A percentile compares a stretch with the other conserved stretches of the same genome.
phyloP scores from a whole-genome alignment of 2,797 vertebrate species.

The Falco rusticolus region DNA sequence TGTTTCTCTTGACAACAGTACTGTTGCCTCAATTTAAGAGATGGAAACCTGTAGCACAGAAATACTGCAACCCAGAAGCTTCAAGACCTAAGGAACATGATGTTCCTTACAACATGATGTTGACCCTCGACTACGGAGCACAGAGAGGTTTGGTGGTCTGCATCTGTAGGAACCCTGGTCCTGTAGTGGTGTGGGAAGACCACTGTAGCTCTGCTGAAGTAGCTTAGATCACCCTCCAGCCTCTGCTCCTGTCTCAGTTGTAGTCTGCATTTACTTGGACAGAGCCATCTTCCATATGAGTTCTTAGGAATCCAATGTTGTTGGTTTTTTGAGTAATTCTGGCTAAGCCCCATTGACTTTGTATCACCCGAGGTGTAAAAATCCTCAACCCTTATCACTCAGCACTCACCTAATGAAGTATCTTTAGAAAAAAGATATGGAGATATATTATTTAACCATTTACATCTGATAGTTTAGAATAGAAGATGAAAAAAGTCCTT shows the following conservation, averaged over 20 bases:
- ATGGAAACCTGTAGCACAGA: neutral
- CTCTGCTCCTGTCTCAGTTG: neutral
- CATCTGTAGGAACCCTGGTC: neutral
- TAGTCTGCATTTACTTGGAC: neutral
- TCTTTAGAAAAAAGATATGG: neutral
- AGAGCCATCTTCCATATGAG: neutral
- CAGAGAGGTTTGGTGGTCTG: neutral
- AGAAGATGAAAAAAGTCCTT: neutral
- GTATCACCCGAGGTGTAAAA: neutral
- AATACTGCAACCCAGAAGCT: neutral
- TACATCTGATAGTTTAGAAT: neutral
- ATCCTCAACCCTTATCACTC: neutral
- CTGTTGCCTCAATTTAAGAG: neutral
- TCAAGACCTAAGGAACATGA: neutral
- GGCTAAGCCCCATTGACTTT: neutral
- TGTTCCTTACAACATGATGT: neutral
- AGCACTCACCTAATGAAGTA: neutral
- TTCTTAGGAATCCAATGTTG: neutral
- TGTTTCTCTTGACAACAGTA: neutral
- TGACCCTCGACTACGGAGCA: fast-evolving
- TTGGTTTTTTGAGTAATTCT: neutral
- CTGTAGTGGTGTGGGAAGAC: neutral
- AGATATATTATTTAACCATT: neutral
- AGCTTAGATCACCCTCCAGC: neutral
- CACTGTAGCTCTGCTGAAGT: neutral